These are phyloP conservation scores for Phoebastria nigripes DNA, from an alignment of 2,797 vertebrate species.

Conservation along the genomic window DNA sequence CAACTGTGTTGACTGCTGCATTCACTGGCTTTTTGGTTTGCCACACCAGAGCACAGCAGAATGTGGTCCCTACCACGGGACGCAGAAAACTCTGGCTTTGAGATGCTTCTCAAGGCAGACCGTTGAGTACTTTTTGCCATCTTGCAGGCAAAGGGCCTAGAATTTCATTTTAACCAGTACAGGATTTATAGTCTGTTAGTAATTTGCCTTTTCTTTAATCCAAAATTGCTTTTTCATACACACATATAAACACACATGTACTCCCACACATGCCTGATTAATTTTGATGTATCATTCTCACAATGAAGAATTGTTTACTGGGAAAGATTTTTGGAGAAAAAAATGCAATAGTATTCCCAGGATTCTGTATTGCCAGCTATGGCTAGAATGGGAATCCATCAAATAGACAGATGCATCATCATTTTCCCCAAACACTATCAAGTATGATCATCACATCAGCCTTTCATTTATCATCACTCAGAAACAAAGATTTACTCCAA, in stretches of 20 bases:
- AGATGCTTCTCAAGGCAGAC: background rate
- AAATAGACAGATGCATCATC: background rate
- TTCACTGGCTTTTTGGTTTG: background rate
- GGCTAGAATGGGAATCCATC: background rate
- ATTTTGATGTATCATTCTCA: background rate
- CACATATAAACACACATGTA: background rate
- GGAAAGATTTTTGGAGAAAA: conserved; percentile 11
- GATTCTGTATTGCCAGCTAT: background rate
- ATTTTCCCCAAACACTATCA: conserved; percentile 31
- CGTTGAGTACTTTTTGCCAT: background rate
- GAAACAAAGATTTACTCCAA: conserved; percentile 45
- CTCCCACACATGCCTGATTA: background rate
- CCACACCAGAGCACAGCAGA: background rate
- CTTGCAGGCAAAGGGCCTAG: background rate
- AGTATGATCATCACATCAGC: conserved; percentile 33
- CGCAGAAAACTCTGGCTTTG: background rate
- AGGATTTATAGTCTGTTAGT: background rate
- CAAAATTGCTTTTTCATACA: background rate
- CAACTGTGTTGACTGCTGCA: background rate
- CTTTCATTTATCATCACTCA: conserved; percentile 43
- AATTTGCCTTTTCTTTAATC: background rate
- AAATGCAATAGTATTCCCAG: conserved; percentile 12
- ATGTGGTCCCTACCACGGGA: background rate
- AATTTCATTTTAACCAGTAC: background rate
- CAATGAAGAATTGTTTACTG: background rate